Percentiles rank a stretch among this genome's conserved stretches.
Conservation (phyloP, 2,113 vertebrate genomes). For the Oncorhynchus tshawytscha region DNA sequence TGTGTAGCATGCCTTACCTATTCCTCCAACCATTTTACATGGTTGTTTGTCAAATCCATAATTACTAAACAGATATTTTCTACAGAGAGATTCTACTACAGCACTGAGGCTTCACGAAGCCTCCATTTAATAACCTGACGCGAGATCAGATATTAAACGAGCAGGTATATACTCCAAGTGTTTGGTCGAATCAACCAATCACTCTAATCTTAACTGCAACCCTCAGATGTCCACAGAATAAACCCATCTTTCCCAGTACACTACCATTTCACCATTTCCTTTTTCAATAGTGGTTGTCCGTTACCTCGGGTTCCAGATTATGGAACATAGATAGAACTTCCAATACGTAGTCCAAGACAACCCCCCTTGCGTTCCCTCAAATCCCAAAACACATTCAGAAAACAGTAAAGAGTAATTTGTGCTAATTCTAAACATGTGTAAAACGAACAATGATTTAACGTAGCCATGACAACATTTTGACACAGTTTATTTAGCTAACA, state of each 20-base stretch:
- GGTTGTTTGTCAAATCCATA: conserved; percentile 18
- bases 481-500: neutral
- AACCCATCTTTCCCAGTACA: neutral
- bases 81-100: neutral
- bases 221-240: neutral
- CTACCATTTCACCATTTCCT: no score
- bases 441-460: neutral
- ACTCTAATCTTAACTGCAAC: neutral
- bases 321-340: no score
- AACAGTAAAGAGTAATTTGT: neutral
- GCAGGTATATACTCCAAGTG: no score
- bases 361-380: neutral
- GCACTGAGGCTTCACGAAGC: neutral
- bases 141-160: neutral
- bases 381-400: neutral
- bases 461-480: neutral
- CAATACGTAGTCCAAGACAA: no score
- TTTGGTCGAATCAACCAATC: no score
- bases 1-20: neutral
- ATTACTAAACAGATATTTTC: conserved; percentile 2
- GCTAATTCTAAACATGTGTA: conserved; percentile 1
- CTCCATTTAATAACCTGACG: neutral
- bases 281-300: neutral
- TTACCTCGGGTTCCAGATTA: neutral
- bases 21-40: neutral